These are phyloP conservation scores for Heliconius himera DNA, from an alignment of 1,140 invertebrate genomes.

Conservation along the genomic window DNA sequence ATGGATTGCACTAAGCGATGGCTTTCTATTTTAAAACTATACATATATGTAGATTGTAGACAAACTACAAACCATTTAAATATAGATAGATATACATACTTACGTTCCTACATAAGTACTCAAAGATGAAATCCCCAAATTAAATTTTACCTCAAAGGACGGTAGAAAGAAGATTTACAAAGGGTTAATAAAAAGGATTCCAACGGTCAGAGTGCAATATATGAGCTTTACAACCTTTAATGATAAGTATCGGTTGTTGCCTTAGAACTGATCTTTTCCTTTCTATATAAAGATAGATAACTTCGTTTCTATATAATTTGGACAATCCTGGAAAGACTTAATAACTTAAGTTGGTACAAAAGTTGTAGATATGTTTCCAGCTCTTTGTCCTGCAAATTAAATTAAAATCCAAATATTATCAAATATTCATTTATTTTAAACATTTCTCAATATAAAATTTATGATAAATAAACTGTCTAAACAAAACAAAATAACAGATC, in stretches of 20 bases:
- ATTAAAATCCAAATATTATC: neutral
- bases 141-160: neutral
- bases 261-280: neutral
- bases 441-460: neutral
- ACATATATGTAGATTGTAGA: no score
- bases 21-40: no score
- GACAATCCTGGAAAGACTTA: no score
- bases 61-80: no score
- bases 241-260: constrained; percentile 1
- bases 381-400: no score
- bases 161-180: neutral
- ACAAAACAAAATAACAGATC: neutral
- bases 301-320: neutral
- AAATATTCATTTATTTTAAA: constrained; percentile 3
- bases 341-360: no score
- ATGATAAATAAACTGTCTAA: neutral
- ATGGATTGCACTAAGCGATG: no score
- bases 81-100: neutral
- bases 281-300: neutral
- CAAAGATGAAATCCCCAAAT: neutral
- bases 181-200: constrained; percentile 1
- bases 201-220: neutral
- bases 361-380: no score
- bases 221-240: neutral
- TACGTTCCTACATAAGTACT: neutral